Evolutionary conservation across 2,113 vertebrate genomes (phyloP).

Genomic region (Perca fluviatilis): DNA sequence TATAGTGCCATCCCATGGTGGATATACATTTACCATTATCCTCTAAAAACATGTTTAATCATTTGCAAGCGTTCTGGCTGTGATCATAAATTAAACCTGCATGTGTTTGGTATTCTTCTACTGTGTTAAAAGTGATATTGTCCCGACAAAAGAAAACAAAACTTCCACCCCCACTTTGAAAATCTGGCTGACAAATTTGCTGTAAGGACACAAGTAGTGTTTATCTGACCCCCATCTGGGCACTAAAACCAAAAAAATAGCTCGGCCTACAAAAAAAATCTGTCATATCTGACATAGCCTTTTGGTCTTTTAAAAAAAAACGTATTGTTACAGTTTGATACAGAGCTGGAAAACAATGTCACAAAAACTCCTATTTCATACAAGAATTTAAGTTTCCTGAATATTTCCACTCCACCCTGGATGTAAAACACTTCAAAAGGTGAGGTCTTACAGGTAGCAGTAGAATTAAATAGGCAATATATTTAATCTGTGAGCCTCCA

Average conservation of each 20-base stretch:
- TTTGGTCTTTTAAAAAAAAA: neutral
- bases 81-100: neutral
- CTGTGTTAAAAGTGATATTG: neutral
- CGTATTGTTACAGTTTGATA: neutral
- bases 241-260: conserved; percentile 1
- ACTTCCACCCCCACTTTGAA: neutral
- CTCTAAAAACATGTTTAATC: neutral
- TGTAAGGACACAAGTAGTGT: neutral
- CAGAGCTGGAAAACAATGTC: neutral
- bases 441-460: neutral
- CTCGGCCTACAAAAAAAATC: neutral
- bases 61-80: neutral
- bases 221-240: neutral
- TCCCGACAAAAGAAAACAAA: conserved; percentile 16
- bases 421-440: neutral
- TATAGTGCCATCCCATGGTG: conserved; percentile 23
- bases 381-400: neutral
- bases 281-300: neutral
- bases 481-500: neutral
- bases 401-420: neutral
- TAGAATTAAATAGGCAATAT: neutral
- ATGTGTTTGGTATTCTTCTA: neutral
- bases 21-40: no score
- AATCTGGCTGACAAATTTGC: neutral
- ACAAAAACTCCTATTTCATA: neutral